These are phyloP conservation scores for Zhuqinia jingwanae DNA, from an alignment of 2,888 invertebrate species.

Conservation along the genomic window DNA sequence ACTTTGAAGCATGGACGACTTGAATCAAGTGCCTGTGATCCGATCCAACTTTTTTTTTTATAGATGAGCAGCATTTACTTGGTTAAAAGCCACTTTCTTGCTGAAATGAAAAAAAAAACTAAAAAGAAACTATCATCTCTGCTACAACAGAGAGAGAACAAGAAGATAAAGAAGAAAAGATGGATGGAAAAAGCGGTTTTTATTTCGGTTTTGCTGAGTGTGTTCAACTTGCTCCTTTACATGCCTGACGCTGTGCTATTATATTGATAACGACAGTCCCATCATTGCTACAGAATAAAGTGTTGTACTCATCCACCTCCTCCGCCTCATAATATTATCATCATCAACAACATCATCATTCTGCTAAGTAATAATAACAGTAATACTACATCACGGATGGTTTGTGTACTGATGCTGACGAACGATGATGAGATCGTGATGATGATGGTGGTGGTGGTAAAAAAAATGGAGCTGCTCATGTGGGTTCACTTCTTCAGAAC, in stretches of 20 bases:
- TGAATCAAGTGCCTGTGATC: no score
- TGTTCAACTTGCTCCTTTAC: slow-evolving; percentile 18
- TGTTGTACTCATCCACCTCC: not conserved
- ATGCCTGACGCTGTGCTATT: not conserved
- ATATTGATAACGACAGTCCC: not conserved
- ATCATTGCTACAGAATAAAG: slow-evolving; percentile 6
- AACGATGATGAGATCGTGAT: not conserved
- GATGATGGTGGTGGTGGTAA: slow-evolving; percentile 3
- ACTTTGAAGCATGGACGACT: no score
- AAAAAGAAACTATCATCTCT: slow-evolving; percentile 1
- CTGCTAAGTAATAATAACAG: not conserved
- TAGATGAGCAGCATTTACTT: no score
- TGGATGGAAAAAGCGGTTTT: not conserved
- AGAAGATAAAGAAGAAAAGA: not conserved
- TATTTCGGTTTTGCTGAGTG: not conserved
- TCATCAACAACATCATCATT: not conserved
- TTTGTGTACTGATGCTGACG: not conserved
- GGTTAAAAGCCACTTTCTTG: not conserved
- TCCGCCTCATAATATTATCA: not conserved
- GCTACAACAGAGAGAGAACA: not conserved
- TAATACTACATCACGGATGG: not conserved
- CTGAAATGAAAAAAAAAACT: slow-evolving; percentile 9
- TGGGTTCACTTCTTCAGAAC: slow-evolving; percentile 24
- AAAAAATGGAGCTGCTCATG: slow-evolving; percentile 38
- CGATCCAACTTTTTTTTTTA: no score